Evolutionary conservation across 2,113 vertebrate genomes (phyloP).

Genomic region (Loxodonta africana): DNA sequence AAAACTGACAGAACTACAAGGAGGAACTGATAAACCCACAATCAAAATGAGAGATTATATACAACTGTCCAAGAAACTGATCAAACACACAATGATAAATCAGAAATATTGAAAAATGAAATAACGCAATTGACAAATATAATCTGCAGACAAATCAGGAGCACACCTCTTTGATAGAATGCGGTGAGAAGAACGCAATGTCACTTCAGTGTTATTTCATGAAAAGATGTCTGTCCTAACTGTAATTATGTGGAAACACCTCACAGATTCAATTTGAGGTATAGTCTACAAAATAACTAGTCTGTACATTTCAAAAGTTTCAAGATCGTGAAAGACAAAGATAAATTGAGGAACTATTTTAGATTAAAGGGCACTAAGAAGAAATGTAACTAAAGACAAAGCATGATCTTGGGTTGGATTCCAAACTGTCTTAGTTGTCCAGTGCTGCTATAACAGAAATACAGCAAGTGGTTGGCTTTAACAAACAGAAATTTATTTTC

Average conservation of each 20-base stretch:
- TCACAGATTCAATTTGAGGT: background rate
- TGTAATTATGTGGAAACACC: background rate
- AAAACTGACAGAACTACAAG: background rate
- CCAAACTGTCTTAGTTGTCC: background rate
- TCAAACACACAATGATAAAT: background rate
- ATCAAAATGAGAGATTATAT: constrained; percentile 7
- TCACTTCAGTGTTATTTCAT: background rate
- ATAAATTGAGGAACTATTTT: background rate
- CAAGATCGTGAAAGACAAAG: background rate
- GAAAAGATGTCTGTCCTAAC: background rate
- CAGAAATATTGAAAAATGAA: background rate
- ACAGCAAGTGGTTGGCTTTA: background rate
- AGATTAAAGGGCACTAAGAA: background rate
- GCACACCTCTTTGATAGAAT: background rate
- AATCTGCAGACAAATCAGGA: background rate
- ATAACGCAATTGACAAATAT: background rate
- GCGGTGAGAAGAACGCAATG: background rate
- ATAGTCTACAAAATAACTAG: background rate
- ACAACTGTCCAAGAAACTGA: background rate
- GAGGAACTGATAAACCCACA: background rate
- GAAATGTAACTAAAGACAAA: background rate
- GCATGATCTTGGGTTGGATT: background rate
- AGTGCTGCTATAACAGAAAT: background rate
- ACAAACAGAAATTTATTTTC: background rate
- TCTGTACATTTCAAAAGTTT: background rate